Evolutionary conservation across 2,888 invertebrate genomes (phyloP).

Genomic region (Leptopterna dolabrata): DNA sequence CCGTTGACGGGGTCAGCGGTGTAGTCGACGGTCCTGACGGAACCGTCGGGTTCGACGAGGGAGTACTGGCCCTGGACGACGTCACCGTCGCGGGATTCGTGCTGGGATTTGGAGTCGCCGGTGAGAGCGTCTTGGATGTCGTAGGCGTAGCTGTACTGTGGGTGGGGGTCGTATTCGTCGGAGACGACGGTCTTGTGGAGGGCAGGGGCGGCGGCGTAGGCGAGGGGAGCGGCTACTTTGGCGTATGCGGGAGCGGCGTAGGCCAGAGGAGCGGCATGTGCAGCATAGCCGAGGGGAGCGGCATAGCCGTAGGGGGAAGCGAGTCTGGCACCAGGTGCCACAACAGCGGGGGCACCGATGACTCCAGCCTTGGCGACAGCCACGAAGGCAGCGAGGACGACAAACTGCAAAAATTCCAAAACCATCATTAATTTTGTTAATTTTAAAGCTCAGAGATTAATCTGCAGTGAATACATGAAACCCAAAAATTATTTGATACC

Average conservation of each 20-base stretch:
- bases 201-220: slow-evolving; percentile 45
- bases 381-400: slow-evolving; percentile 56
- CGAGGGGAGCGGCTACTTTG: slow-evolving; percentile 29
- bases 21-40: slow-evolving; percentile 46
- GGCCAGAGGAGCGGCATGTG: slow-evolving; percentile 21
- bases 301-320: slow-evolving; percentile 32
- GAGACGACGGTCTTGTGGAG: slow-evolving; percentile 35
- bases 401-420: slow-evolving; percentile 52
- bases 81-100: slow-evolving; percentile 47
- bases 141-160: slow-evolving; percentile 54
- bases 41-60: slow-evolving; percentile 51
- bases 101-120: slow-evolving; percentile 43
- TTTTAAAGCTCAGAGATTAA: not conserved
- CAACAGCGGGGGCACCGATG: slow-evolving; percentile 57
- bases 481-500: not conserved
- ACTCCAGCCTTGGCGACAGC: slow-evolving; percentile 54
- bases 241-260: slow-evolving; percentile 37
- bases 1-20: slow-evolving; percentile 45
- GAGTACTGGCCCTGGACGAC: slow-evolving; percentile 50
- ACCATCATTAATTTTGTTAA: not conserved
- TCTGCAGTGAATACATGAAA: not conserved
- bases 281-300: slow-evolving; percentile 47
- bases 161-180: slow-evolving; percentile 47
- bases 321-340: slow-evolving; percentile 34
- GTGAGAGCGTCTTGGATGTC: slow-evolving; percentile 58